Conservation (phyloP, 2,113 vertebrate genomes). For the Gopherus flavomarginatus region DNA sequence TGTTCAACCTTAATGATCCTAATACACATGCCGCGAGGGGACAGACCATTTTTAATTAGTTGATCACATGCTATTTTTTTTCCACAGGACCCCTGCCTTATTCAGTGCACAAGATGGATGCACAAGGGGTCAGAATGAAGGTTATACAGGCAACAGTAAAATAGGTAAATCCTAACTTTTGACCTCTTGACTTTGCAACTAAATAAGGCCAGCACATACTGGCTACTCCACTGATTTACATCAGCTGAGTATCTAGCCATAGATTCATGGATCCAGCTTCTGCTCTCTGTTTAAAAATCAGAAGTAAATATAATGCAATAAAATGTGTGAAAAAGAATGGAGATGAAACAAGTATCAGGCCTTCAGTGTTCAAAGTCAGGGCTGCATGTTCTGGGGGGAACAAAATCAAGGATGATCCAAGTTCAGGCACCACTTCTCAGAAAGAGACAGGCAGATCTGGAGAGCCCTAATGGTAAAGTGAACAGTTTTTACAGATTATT, state of each 20-base stretch:
- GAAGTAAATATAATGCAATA: neutral
- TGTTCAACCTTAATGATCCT: neutral
- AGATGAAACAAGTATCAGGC: neutral
- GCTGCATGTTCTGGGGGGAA: neutral
- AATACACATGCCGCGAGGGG: neutral
- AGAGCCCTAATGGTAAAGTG: neutral
- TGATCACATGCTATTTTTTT: neutral
- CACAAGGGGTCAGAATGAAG: neutral
- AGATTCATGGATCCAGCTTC: neutral
- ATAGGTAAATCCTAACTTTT: neutral
- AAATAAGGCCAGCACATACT: neutral
- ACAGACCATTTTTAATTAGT: too few relatives aligned
- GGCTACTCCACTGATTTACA: neutral
- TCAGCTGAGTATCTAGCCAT: neutral
- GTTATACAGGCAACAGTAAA: neutral
- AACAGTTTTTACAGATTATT: neutral
- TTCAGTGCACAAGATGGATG: neutral
- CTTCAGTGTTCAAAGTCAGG: neutral
- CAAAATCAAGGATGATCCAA: neutral
- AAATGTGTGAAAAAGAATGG: neutral
- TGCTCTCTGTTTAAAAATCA: neutral
- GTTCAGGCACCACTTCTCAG: neutral
- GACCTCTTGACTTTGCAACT: neutral
- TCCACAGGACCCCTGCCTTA: neutral
- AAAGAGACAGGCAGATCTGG: neutral